Evolutionary conservation across 1,140 invertebrate species (phyloP), one percentile per base, ranked within the genome.

Genomic region (Melipona quadrifasciata): DNA sequence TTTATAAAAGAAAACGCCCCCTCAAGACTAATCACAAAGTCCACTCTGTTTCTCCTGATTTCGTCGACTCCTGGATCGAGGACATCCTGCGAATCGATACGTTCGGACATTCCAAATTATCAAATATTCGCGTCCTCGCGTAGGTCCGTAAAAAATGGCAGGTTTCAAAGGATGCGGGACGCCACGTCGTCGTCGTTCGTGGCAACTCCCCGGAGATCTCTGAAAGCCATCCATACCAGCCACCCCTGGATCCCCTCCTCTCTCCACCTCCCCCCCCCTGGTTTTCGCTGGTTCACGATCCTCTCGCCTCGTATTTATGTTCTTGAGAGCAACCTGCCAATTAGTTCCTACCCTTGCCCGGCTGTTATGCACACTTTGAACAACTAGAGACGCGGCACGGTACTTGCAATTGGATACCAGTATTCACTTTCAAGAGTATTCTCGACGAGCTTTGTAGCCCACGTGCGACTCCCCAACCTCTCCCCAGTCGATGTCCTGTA

Each of bases 381-480:
- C 80, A 90, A 90, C 83, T 90, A 84, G 83, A 87, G 86, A 90
- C 88, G 87, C 82, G 81, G 85, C 74, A 73, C 84, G 87, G 74
- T 87, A 88, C 84, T 78, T 86, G 89, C 89, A 90, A 90, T 86
- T 86, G 77, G 88, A 90, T 90, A 90, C 86, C 80, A 80, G 88
- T 90, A 90, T 90, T 90, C 86, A 86, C 89, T 90, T 90, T 88
- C 84, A 90, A 90, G 86, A 89, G 88, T 90, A 90, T 90, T 89
- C 89, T 88, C 86, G 81, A 83, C 86, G 82, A 75, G 86, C 89
- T 90, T 90, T 90, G 84, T 90, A 86, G 77, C 70, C 81, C 87
- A 80, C 87, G 87, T 84, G 82, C 85, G 68, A 74, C 34, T 55
- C 78, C 68, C 86, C 31, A 55, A 24, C 58, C 58, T 21, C 21